Evolutionary conservation across 2,113 vertebrate species (phyloP), one percentile per base, ranked within the genome.

Genomic region (Oreochromis aureus): DNA sequence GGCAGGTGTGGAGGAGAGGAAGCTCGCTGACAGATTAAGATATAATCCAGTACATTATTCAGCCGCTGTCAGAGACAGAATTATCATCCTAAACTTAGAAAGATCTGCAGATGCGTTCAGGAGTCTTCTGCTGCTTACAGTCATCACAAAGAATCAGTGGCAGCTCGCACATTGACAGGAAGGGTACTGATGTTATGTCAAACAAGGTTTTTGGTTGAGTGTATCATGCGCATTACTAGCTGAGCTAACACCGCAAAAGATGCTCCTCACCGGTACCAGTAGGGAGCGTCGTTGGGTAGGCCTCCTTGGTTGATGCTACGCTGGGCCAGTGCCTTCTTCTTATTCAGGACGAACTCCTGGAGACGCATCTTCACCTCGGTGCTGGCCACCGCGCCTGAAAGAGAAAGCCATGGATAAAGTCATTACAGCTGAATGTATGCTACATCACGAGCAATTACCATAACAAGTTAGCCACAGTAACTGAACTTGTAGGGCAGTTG

Each of bases 321-420:
- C 91, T 99, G 99, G 39, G 99, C 99, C 93, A 99, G 95, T 0
- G 98, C 98, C 89, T 99, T 99, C 96, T 99, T 99, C 92, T 99
- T 99, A 91, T 99, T 99, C 61, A 99, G 96, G 80, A 99, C 99
- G 66, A 99, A 99, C 91, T 99, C 99, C 88, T 99, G 98, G 4
- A 99, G 92, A 69, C 98, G 98, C 98, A 99, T 98, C 96, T 99
- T 99, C 81, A 99, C 99, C 94, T 99, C 98, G 0, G 98, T 99
- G 91, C 99, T 99, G 76, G 99, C 98, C 92, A 99, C 99, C 0
- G 99, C 99, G 85, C 99, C 99, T 99, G 95, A 44, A 5, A 54
- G 18, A 27, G 3, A 16, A 61, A 19, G 5, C 39, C 1, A 3
- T 12, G 48, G 36, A 34, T 3, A 61, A 54, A 12, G 30, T 5